Percentiles rank a stretch among this genome's conserved stretches.
Conservation (phyloP, 2,113 vertebrate genomes). For the Leptocoma aspasia region DNA sequence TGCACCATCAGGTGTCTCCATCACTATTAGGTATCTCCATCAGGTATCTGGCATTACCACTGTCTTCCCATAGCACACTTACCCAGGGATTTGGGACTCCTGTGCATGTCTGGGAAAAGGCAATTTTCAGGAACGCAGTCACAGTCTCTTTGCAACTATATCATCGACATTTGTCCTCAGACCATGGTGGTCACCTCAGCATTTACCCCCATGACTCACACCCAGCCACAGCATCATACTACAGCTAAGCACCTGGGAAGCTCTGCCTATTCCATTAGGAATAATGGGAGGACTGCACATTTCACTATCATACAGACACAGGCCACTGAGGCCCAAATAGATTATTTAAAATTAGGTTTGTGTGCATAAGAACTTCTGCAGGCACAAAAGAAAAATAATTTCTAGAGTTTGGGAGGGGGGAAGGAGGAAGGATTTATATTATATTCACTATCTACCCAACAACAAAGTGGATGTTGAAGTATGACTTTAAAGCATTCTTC, state of each 20-base stretch:
- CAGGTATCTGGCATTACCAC: background rate
- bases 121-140: background rate
- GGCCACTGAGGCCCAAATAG: background rate
- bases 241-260: background rate
- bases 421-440: background rate
- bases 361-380: background rate
- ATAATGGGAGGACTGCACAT: background rate
- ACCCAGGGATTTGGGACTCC: background rate
- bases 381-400: background rate
- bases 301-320: background rate
- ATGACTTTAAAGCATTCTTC: conserved; percentile 1
- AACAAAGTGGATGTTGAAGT: background rate
- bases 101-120: background rate
- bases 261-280: background rate
- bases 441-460: background rate
- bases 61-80: background rate
- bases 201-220: background rate
- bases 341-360: background rate
- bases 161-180: background rate
- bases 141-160: background rate
- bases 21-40: background rate
- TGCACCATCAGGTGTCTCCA: background rate
- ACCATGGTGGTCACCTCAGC: background rate
- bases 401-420: background rate
- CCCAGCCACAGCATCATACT: background rate